phyloP scores from a whole-genome alignment of 1,140 invertebrate genomes.

The Pemphigus obesinymphae region DNA sequence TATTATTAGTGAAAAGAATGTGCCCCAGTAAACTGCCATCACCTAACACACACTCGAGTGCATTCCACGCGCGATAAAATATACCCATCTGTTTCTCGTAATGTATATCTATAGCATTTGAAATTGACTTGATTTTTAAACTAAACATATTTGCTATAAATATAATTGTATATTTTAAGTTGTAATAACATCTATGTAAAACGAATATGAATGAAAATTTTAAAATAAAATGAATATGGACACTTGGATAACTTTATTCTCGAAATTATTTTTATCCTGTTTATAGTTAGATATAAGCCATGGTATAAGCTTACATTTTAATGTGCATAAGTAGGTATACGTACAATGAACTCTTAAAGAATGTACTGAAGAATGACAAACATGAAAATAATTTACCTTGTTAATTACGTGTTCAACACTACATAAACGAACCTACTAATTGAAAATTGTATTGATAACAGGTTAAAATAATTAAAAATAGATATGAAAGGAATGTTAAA shows the following conservation, averaged over 20 bases:
- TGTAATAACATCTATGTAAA: background rate
- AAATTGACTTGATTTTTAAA: background rate
- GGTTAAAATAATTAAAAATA: background rate
- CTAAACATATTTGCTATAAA: constrained; percentile 1
- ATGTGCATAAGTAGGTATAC: background rate
- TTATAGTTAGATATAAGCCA: too few species aligned
- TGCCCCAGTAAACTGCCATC: background rate
- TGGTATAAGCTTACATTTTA: too few species aligned
- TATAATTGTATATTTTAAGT: background rate
- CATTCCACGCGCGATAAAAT: background rate
- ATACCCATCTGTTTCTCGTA: constrained; percentile 15
- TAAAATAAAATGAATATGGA: background rate
- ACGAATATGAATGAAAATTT: too few species aligned
- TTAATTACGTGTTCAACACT: background rate
- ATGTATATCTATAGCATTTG: background rate
- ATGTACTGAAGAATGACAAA: background rate
- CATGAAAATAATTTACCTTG: background rate
- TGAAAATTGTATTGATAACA: background rate
- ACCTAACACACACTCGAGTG: background rate
- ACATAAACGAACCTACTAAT: background rate
- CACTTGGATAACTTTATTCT: background rate
- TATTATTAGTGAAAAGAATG: constrained; percentile 5
- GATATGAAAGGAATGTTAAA: background rate
- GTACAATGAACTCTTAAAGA: background rate
- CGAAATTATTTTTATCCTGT: background rate